Evolutionary conservation across 2,888 invertebrate species (phyloP).

Genomic region (Heliconius ismenius): DNA sequence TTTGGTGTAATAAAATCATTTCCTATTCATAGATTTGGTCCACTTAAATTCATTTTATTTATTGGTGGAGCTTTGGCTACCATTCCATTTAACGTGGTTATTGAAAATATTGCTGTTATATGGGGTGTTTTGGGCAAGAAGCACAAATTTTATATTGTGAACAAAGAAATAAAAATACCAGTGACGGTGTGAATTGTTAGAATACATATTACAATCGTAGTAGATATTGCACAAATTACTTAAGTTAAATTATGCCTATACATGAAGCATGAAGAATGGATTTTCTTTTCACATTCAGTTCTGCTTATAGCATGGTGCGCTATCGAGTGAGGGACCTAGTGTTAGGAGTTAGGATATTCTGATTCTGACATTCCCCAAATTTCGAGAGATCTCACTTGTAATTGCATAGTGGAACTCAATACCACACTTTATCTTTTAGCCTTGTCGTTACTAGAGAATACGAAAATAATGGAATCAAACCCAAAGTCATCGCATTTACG

Average conservation of each 20-base stretch:
- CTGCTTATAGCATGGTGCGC: background rate
- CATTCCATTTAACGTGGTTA: constrained; percentile 95
- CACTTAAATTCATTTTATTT: constrained; percentile 89
- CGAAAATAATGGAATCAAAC: background rate
- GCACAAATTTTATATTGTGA: constrained; percentile 98
- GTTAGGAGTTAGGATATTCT: background rate
- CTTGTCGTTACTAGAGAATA: background rate
- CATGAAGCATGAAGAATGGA: constrained; percentile 54
- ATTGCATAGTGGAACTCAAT: background rate
- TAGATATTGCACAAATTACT: constrained; percentile 67
- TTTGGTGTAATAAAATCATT: constrained; percentile 99
- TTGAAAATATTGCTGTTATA: constrained; percentile 96
- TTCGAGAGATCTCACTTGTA: background rate
- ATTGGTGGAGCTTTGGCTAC: constrained; percentile 93
- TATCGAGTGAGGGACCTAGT: background rate
- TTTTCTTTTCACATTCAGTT: background rate
- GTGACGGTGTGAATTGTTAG: constrained; percentile 81
- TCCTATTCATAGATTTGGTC: constrained; percentile 92
- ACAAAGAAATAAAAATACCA: constrained; percentile 91
- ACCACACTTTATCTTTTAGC: background rate
- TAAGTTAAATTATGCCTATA: constrained; percentile 46
- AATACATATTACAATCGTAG: constrained; percentile 32
- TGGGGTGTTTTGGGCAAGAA: constrained; percentile 97
- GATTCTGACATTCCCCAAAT: background rate
- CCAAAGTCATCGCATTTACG: background rate